A percentile compares a stretch with the other conserved stretches of the same genome.
Evolutionary conservation across 2,113 vertebrate genomes (phyloP).

Genomic region (Spheniscus mendiculus): DNA sequence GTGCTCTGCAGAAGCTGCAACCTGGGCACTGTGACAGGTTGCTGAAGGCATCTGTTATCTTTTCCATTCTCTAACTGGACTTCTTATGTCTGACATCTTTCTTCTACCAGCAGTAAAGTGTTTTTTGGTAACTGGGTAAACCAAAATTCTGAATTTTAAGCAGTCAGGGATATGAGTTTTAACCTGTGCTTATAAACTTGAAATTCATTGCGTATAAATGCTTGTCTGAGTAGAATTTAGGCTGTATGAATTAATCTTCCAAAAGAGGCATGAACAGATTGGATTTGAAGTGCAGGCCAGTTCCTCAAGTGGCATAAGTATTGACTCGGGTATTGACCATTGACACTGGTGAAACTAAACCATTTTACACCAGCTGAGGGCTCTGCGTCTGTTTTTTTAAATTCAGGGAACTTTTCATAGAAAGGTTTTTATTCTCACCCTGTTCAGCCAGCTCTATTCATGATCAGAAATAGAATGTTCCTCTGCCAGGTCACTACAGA

Average conservation of each 20-base stretch:
- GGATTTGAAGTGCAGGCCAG: not conserved
- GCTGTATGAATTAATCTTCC: not conserved
- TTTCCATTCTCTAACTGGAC: not conserved
- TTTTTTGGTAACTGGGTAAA: not conserved
- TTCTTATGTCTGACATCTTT: not conserved
- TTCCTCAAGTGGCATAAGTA: not conserved
- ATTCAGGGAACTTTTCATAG: not conserved
- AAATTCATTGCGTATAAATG: not conserved
- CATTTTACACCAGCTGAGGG: conserved; percentile 4
- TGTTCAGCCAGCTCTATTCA: not conserved
- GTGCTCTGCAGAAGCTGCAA: not conserved
- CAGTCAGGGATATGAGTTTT: not conserved
- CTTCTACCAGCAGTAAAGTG: not conserved
- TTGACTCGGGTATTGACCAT: not conserved
- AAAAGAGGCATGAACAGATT: not conserved
- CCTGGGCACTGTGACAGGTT: not conserved
- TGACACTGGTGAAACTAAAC: not conserved
- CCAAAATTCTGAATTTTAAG: not conserved
- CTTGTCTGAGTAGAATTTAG: not conserved
- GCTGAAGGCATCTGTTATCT: not conserved
- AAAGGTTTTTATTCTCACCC: not conserved
- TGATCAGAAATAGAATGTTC: not conserved
- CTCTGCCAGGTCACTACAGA: conserved; percentile 11
- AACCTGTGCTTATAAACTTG: not conserved
- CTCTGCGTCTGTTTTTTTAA: not conserved